These are phyloP conservation scores for Sussaba pulchella DNA, from an alignment of 2,888 invertebrate species.

Conservation along the genomic window DNA sequence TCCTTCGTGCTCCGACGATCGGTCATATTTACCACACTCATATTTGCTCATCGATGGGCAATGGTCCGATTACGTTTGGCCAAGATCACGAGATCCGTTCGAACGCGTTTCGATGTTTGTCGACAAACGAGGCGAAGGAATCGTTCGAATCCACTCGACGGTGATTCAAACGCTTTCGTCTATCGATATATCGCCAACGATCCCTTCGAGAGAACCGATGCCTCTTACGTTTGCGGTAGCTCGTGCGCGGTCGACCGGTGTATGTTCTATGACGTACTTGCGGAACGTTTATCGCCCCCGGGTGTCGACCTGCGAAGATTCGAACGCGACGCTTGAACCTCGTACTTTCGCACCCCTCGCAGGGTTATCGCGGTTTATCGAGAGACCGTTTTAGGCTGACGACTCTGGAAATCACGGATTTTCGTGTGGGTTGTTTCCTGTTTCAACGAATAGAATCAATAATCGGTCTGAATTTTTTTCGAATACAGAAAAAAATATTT, in stretches of 20 bases:
- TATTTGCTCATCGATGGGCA: conserved; percentile 56
- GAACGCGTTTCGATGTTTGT: conserved; percentile 58
- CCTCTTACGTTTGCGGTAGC: background rate
- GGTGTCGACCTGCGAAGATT: conserved; percentile 48
- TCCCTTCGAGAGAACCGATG: background rate
- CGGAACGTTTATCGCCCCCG: conserved; percentile 20
- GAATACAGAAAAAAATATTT: no score
- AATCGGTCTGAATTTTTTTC: no score
- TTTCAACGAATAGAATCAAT: no score
- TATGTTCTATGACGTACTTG: background rate
- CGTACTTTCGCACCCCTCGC: conserved; percentile 41
- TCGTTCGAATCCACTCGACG: conserved; percentile 29
- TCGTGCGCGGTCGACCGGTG: background rate
- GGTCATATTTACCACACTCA: conserved; percentile 42
- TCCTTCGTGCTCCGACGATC: no score
- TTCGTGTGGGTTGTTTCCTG: no score
- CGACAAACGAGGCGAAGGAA: conserved; percentile 44
- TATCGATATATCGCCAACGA: background rate
- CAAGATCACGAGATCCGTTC: conserved; percentile 49
- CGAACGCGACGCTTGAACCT: conserved; percentile 54
- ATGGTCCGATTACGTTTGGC: conserved; percentile 61
- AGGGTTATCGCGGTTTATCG: conserved; percentile 5
- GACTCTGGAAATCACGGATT: no score
- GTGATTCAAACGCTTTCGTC: conserved; percentile 34
- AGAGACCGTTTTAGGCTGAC: no score